Base-by-base conservation (phyloP, 2,797 vertebrate species). In the Syndactyla subalaris region DNA sequence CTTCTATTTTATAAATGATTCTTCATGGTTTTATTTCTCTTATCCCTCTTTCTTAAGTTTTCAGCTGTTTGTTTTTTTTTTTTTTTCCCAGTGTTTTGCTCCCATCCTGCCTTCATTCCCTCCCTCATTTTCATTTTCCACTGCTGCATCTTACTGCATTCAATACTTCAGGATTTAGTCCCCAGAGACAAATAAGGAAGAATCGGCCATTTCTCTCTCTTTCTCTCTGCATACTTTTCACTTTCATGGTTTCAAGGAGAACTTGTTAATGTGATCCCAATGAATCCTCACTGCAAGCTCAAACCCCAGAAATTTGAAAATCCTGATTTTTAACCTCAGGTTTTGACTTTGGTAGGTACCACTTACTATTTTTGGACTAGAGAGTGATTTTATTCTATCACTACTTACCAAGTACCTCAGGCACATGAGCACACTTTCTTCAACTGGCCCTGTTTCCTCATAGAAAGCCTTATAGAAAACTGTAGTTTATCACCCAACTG, bases 11-110 rank as follows among this genome's bases (percentile, higher is more conserved):
- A 77, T 85, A 79, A 23, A 43, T 45, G 49, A 85, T 85, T 34
- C 61, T 93, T 83, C 65, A 46, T 54, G 49, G 23, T n/a, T 90
- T 80, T 93, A 59, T 74, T 92, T 83, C n/a, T 91, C 77, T 93
- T 81, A 75, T 61, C n/a, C 59, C 10, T 71, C n/a, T 73, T 58
- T 30, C 65, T 84, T 70, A 78, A 88, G 30, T 57, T 92, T 96
- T 92, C 71, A 87, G 57, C 29, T 94, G 30, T 11, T 20, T 55
- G 11, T 9, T 39, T 39, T 13, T 39, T 13, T 39, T 39, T 38
- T 78, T 73, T 48, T 73, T 48, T n/a, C n/a, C n/a, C 45, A 61
- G 22, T 63, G 92, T 93, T 89, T 65, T 4, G 2, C 34, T 92
- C 15, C 73, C 34, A 38, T 73, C 26, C 57, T 87, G 36, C 19